Evolutionary conservation across 2,797 vertebrate species (phyloP).

Genomic region (Erethizon dorsatum): DNA sequence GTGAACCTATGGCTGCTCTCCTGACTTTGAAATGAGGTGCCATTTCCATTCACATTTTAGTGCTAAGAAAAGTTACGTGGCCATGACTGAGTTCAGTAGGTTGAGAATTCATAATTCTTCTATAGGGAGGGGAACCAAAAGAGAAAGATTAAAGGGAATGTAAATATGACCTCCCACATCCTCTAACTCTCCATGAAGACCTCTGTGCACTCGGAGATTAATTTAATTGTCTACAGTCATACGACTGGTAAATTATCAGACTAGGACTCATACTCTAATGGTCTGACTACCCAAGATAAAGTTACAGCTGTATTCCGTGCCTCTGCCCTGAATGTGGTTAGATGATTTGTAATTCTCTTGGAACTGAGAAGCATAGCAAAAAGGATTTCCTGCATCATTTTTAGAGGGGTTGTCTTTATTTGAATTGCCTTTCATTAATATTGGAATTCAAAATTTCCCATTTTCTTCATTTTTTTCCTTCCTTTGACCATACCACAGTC

Average conservation of each 20-base stretch:
- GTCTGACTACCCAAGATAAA: not conserved
- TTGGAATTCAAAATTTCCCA: not conserved
- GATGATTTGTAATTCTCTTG: not conserved
- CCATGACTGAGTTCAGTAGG: not conserved
- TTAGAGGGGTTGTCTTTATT: not conserved
- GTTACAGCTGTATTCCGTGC: not conserved
- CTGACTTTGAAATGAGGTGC: not conserved
- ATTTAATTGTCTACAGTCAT: not conserved
- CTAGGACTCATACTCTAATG: not conserved
- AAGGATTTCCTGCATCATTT: not conserved
- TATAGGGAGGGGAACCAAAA: not conserved
- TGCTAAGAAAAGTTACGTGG: not conserved
- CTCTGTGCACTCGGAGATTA: not conserved
- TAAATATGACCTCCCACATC: not conserved
- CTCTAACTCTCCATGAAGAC: not conserved
- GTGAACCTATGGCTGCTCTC: not conserved
- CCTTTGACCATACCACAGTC: not conserved
- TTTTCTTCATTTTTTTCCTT: not conserved
- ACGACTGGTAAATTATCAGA: not conserved
- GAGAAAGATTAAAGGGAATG: not conserved
- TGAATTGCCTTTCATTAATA: not conserved
- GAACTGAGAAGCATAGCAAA: not conserved
- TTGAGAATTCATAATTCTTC: not conserved
- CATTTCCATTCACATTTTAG: not conserved
- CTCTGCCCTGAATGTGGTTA: not conserved